Conservation (phyloP, 2,113 vertebrate species). For the Verasper variegatus region DNA sequence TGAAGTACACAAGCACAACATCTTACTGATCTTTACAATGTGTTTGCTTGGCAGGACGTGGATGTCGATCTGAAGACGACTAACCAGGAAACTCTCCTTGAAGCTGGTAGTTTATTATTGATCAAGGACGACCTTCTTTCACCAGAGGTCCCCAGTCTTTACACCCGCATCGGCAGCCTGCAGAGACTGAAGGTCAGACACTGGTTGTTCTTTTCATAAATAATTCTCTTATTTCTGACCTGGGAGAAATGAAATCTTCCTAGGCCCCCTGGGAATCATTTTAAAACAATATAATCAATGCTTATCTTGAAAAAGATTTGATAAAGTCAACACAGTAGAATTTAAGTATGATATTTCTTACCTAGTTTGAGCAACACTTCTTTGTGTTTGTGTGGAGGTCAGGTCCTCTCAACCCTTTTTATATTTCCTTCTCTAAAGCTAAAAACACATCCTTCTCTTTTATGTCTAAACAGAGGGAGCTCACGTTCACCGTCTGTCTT, state of each 20-base stretch:
- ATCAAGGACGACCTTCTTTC: constrained; percentile 66
- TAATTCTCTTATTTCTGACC: background rate
- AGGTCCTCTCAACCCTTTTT: no score
- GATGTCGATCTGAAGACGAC: constrained; percentile 86
- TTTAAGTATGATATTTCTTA: background rate
- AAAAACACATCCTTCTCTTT: constrained; percentile 9
- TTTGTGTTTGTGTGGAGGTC: no score
- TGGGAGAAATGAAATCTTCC: background rate
- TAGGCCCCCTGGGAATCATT: background rate
- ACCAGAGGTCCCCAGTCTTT: constrained; percentile 79
- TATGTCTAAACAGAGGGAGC: constrained; percentile 79
- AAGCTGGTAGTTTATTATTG: constrained; percentile 82
- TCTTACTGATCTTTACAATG: background rate
- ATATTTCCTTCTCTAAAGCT: background rate
- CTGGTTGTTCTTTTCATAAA: background rate
- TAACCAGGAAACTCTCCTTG: constrained; percentile 84
- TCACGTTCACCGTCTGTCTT: constrained; percentile 85
- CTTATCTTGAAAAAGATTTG: background rate
- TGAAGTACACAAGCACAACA: background rate
- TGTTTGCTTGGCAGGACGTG: constrained; percentile 77
- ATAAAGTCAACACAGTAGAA: background rate
- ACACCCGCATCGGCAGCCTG: constrained; percentile 84
- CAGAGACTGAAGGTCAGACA: constrained; percentile 86
- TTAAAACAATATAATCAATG: background rate
- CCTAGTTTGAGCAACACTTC: no score